Evolutionary conservation across 2,113 vertebrate species (phyloP).

Genomic region (Procavia capensis): DNA sequence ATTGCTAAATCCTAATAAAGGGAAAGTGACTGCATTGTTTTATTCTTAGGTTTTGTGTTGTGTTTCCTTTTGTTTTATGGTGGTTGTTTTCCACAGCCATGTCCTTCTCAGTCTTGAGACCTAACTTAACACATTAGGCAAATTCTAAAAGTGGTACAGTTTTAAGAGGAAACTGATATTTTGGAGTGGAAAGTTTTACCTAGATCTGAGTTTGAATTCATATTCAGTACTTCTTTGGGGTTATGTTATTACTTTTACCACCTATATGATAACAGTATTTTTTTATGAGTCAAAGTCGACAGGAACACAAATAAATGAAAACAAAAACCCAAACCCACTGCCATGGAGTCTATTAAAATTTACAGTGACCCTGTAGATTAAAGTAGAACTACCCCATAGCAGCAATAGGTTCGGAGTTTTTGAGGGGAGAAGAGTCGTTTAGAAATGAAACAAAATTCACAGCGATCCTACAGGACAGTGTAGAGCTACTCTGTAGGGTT

Average conservation of each 20-base stretch:
- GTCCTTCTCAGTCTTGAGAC: not conserved
- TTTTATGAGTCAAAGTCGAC: not conserved
- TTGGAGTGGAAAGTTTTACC: not conserved
- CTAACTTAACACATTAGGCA: not conserved
- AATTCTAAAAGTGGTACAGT: not conserved
- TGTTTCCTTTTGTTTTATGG: not conserved
- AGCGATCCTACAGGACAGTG: not conserved
- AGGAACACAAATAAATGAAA: too few relatives aligned
- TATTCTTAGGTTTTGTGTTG: not conserved
- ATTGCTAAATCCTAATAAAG: constrained; percentile 20
- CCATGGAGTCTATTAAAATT: too few relatives aligned
- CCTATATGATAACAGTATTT: not conserved
- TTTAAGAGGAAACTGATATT: constrained; percentile 34
- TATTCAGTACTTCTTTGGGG: not conserved
- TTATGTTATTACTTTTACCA: not conserved
- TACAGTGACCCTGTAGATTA: too few relatives aligned
- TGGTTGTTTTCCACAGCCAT: not conserved
- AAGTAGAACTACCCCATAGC: too few relatives aligned
- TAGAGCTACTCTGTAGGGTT: not conserved
- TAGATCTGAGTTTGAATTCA: not conserved
- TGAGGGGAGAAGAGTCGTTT: too few relatives aligned
- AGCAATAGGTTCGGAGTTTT: too few relatives aligned
- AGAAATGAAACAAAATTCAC: not conserved
- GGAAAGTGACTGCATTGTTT: constrained; percentile 35
- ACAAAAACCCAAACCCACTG: too few relatives aligned